A percentile compares a stretch with the other conserved stretches of the same genome.
Evolutionary conservation across 2,113 vertebrate genomes (phyloP).

Genomic region (Cyanistes caeruleus): DNA sequence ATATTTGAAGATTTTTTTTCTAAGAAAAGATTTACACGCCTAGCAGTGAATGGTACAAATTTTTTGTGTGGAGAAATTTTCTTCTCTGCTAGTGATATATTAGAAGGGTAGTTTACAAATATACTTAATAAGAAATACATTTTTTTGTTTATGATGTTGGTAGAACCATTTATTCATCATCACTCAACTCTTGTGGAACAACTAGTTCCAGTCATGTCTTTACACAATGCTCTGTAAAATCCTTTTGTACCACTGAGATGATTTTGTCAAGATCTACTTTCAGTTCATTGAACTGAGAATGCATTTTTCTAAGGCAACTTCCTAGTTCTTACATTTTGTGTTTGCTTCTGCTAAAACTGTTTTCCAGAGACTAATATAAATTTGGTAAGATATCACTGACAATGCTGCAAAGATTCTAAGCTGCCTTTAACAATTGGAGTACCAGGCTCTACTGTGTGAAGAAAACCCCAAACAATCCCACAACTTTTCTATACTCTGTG

Average conservation of each 20-base stretch:
- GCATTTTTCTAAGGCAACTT: constrained; percentile 29
- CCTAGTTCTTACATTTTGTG: background rate
- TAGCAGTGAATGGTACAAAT: background rate
- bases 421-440: background rate
- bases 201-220: constrained; percentile 25
- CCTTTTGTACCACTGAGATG: background rate
- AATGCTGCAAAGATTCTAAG: background rate
- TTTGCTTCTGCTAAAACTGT: background rate
- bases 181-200: background rate
- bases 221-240: constrained; percentile 17
- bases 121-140: background rate
- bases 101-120: background rate
- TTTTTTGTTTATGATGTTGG: background rate
- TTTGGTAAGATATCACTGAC: background rate
- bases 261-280: constrained; percentile 24
- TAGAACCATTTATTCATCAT: background rate
- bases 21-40: background rate
- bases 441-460: background rate
- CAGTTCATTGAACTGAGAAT: constrained; percentile 46
- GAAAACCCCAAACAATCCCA: background rate
- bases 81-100: background rate
- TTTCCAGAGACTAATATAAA: constrained; percentile 13
- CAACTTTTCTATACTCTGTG: background rate
- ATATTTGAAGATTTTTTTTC: background rate
- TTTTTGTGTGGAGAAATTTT: background rate